phyloP scores from a whole-genome alignment of 1,140 invertebrate species.

The Zaprionus lachaisei region DNA sequence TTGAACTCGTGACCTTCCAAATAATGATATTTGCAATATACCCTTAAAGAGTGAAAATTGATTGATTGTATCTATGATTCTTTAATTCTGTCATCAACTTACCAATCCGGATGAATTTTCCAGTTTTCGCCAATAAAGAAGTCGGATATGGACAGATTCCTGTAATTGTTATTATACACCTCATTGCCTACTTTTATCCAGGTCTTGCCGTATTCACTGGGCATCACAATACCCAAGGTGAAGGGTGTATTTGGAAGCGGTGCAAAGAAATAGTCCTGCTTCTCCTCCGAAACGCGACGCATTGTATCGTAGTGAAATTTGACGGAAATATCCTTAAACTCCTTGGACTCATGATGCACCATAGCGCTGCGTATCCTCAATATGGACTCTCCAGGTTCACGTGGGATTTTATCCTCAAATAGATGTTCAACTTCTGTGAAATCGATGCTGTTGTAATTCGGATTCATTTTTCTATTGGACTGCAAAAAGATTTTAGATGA shows the following conservation, averaged over 20 bases:
- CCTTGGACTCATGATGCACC: constrained; percentile 89
- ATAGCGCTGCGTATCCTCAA: constrained; percentile 88
- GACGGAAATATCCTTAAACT: constrained; percentile 88
- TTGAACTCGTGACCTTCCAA: constrained; percentile 89
- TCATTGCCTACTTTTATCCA: constrained; percentile 90
- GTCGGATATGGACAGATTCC: constrained; percentile 88
- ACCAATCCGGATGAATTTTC: constrained; percentile 95
- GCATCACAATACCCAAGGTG: constrained; percentile 90
- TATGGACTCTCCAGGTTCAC: constrained; percentile 85
- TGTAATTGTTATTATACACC: constrained; percentile 88
- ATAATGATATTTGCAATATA: constrained; percentile 95
- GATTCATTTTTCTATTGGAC: constrained; percentile 89
- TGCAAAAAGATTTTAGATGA: constrained; percentile 20
- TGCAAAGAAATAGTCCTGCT: constrained; percentile 93
- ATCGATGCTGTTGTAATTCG: constrained; percentile 98
- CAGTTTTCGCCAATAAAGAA: constrained; percentile 90
- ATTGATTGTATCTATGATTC: not conserved
- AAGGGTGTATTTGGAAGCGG: constrained; percentile 94
- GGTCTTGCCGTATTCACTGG: constrained; percentile 91
- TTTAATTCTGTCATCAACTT: constrained; percentile 19
- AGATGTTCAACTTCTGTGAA: constrained; percentile 97
- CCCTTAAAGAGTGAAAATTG: constrained; percentile 85
- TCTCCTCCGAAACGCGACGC: constrained; percentile 91
- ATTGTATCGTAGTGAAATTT: constrained; percentile 93
- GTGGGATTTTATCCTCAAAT: constrained; percentile 86